phyloP scores from a whole-genome alignment of 2,113 vertebrate species.

The Indicator maculatus region DNA sequence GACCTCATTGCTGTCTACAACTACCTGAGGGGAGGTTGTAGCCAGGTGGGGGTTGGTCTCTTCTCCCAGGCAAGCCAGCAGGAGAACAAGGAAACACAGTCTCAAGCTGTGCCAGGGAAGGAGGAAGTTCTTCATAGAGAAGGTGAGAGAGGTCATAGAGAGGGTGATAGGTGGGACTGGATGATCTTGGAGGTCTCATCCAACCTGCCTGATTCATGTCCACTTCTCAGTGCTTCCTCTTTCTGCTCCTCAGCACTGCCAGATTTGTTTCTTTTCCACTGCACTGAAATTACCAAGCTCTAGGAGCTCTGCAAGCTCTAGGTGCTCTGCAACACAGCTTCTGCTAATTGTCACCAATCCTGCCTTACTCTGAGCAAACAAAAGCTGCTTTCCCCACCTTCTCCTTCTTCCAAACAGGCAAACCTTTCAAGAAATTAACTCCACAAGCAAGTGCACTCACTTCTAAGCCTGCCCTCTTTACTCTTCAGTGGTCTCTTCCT shows the following conservation, averaged over 20 bases:
- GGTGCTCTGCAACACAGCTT: neutral
- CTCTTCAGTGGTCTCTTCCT: neutral
- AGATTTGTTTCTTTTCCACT: neutral
- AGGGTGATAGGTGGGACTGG: no score
- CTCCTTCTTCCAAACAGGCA: neutral
- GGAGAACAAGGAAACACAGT: no score
- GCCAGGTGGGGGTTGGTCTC: no score
- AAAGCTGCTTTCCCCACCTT: neutral
- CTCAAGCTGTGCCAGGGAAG: no score
- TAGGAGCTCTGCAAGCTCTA: neutral
- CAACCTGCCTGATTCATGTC: neutral
- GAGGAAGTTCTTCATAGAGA: no score
- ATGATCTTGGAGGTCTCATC: no score
- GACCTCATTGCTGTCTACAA: no score
- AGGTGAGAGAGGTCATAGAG: no score
- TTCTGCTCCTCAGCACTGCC: neutral
- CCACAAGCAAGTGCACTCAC: neutral
- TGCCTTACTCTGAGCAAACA: neutral
- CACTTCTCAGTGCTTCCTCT: neutral
- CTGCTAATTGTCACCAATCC: neutral
- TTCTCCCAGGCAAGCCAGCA: no score
- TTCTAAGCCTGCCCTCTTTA: neutral
- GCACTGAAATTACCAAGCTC: neutral
- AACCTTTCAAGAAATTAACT: neutral
- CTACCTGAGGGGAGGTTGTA: no score